Evolutionary conservation across 2,113 vertebrate genomes (phyloP), one percentile per base, ranked within the genome.

Genomic region (Phrynosoma blainvillii): DNA sequence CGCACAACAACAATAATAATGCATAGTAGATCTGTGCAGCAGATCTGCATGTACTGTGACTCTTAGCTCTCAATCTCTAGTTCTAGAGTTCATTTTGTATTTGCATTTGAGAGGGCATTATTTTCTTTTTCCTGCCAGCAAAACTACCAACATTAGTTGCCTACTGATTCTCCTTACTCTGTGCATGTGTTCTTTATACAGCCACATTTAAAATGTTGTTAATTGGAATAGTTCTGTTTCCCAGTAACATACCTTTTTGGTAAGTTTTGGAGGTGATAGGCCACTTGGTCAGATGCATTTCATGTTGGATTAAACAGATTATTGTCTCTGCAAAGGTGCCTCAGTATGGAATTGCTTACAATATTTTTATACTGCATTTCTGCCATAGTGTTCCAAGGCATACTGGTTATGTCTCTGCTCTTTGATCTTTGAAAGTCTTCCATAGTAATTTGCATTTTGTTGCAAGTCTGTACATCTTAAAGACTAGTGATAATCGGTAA

Each of bases 381-480:
- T 86, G 59, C 36, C 62, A 68, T 10, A 16, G n/a, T 9, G n/a
- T 18, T 65, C 75, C n/a, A 65, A 40, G 27, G 2, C 27, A 52
- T 47, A 83, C 40, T 11, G 14, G 13, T 76, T 76, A 2, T 42
- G 20, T 9, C 70, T 87, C 16, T 52, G 13, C 47, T 78, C 4
- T 87, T 80, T 81, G 78, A 87, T 73, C 54, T 87, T 87, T 68
- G 54, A n/a, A 62, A 77, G 25, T 10, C 13, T 59, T 84, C 12
- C 47, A 47, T 54, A 56, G 68, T 62, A 81, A 75, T 62, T 12
- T 78, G 74, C 74, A 62, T 82, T 40, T 52, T 88, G n/a, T 54
- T 76, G 42, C 79, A 87, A 47, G 1, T 36, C 36, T 81, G 25
- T 66, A 36, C 40, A 56, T 27, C 47, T 88, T 83, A 75, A 65